Evolutionary conservation across 2,888 invertebrate genomes (phyloP).

Genomic region (Rhopalosiphum nymphaeae): DNA sequence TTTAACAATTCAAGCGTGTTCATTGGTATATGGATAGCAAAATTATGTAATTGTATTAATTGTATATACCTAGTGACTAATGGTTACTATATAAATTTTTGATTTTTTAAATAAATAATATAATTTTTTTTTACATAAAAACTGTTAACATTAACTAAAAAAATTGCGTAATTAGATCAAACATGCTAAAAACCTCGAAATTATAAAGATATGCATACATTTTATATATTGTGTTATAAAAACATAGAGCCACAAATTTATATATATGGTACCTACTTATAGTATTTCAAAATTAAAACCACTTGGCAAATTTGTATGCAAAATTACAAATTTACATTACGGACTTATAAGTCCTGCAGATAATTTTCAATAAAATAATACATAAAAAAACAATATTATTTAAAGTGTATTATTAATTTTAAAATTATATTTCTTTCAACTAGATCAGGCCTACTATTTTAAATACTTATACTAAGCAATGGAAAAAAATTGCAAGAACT

Average conservation of each 20-base stretch:
- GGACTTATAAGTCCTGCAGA: background rate
- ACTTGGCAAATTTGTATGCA: background rate
- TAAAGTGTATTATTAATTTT: background rate
- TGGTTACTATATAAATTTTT: background rate
- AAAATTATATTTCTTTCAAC: background rate
- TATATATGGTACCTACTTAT: background rate
- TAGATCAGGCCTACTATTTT: conserved; percentile 49
- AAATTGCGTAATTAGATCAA: background rate
- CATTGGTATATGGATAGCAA: too few relatives aligned
- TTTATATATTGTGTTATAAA: background rate
- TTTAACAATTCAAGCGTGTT: background rate
- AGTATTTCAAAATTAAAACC: background rate
- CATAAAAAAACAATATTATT: background rate
- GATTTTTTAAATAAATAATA: background rate
- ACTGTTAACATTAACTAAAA: background rate
- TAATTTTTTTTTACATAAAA: background rate
- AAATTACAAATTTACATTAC: background rate
- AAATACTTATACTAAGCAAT: conserved; percentile 37
- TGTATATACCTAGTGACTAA: background rate
- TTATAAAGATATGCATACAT: background rate
- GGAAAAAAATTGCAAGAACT: conserved; percentile 57
- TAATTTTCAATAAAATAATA: background rate
- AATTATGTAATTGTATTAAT: background rate
- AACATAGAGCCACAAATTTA: background rate
- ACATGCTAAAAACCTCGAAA: background rate